Evolutionary conservation across 2,113 vertebrate genomes (phyloP), one percentile per base, ranked within the genome.

Genomic region (Acrocephalus kingi): DNA sequence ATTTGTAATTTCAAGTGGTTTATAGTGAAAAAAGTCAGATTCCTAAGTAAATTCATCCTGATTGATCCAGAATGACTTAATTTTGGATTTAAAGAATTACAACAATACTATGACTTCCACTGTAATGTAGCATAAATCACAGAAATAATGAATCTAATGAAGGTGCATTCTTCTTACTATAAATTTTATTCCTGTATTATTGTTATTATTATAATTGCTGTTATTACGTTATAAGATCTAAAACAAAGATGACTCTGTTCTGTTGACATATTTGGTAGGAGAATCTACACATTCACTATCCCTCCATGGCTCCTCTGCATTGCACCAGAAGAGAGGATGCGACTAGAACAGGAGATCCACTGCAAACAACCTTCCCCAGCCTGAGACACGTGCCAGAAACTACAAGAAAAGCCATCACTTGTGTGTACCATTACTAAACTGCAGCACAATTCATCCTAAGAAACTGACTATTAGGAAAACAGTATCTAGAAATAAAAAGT

Each of bases 331-430:
- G 7, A 80, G 7, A 48, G 10, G 24, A 31, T 25, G 37, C 20
- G 8, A 7, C 39, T 59, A 24, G 28, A 73, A 41, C 10, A 51
- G 16, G 19, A 68, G 10, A 52, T 45, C 33, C 3, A 5, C 33
- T 51, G 33, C 25, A 49, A 87, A 59, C 13, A 46, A 37, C 22
- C 13, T 82, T 67, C 14, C 15, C 5, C 5, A 7, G 25, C 4
- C 37, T 52, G 24, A 48, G 9, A 15, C 23, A 35, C 0, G 0
- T 45, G 49, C 9, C 3, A 13, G 45, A 21, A 58, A 19, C 8
- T 16, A 33, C 17, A 61, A 35, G 31, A 90, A 84, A 84, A 81
- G 5, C 8, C 25, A n/a, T 15, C 8, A 28, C 8, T 37, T 68
- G 3, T 16, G 31, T 41, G 7, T 31, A 35, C 9, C 6, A 3